phyloP scores from a whole-genome alignment of 2,888 invertebrate species.

The Sclerodermus sp. region DNA sequence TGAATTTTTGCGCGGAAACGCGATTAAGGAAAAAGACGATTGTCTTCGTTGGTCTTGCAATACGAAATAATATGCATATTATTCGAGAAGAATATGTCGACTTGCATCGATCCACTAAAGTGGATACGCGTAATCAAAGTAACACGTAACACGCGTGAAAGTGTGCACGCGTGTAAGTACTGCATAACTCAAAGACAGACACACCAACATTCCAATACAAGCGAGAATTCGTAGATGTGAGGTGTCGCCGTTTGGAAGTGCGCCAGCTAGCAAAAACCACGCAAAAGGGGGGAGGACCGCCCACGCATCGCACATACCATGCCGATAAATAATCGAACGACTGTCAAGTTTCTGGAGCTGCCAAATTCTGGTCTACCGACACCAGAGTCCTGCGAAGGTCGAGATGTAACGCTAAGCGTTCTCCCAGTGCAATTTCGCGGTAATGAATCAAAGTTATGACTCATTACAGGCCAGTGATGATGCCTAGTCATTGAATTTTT shows the following conservation, averaged over 20 bases:
- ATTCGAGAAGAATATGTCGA: too few species aligned
- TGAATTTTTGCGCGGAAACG: too few species aligned
- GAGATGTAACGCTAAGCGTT: background rate
- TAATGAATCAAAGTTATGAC: too few species aligned
- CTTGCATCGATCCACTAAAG: background rate
- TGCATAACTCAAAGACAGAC: constrained; percentile 8
- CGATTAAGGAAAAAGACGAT: too few species aligned
- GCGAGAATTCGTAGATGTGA: constrained; percentile 46
- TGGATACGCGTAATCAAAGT: constrained; percentile 28
- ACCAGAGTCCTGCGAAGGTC: constrained; percentile 24
- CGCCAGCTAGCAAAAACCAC: constrained; percentile 38
- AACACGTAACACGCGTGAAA: constrained; percentile 11
- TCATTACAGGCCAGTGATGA: too few species aligned
- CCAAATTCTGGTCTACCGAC: constrained; percentile 22
- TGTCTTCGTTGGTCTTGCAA: too few species aligned
- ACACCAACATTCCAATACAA: constrained; percentile 27
- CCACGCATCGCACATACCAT: constrained; percentile 55
- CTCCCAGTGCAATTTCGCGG: too few species aligned
- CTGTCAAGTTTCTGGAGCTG: constrained; percentile 20
- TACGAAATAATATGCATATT: too few species aligned
- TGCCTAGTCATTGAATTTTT: too few species aligned
- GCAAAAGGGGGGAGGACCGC: constrained; percentile 23
- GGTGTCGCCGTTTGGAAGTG: constrained; percentile 51
- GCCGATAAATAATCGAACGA: constrained; percentile 55
- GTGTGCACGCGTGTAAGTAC: background rate